Evolutionary conservation across 2,888 invertebrate genomes (phyloP).

Genomic region (Antheraea yamamai): DNA sequence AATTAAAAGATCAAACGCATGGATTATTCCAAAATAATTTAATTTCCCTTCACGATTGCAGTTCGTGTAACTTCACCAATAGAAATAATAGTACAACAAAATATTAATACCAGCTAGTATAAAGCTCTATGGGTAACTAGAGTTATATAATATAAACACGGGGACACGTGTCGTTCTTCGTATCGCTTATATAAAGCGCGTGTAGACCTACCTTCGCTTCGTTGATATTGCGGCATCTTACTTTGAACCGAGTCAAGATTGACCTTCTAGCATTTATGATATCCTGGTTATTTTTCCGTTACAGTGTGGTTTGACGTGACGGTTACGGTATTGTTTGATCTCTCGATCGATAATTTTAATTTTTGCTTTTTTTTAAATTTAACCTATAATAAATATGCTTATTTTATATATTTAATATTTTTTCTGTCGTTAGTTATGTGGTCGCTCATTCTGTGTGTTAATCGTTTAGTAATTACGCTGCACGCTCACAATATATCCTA

Average conservation of each 20-base stretch:
- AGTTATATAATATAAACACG: conserved; percentile 65
- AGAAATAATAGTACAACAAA: conserved; percentile 31
- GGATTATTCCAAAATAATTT: background rate
- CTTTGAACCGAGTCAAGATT: conserved; percentile 17
- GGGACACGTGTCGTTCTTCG: conserved; percentile 57
- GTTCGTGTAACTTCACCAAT: conserved; percentile 26
- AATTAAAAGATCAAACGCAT: background rate
- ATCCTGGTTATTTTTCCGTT: conserved; percentile 27
- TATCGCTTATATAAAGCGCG: conserved; percentile 50
- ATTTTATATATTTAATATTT: no score
- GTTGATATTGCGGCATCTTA: conserved; percentile 20
- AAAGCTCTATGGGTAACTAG: conserved; percentile 37
- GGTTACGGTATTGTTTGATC: background rate
- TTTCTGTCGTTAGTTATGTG: background rate
- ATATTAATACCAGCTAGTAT: conserved; percentile 19
- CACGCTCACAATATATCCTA: background rate
- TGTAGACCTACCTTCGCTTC: conserved; percentile 38
- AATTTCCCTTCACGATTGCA: background rate
- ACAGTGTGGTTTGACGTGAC: background rate
- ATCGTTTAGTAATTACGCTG: background rate
- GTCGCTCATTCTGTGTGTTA: background rate
- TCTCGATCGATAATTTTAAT: background rate
- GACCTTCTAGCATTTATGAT: conserved; percentile 30
- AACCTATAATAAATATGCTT: no score
- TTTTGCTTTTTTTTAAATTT: no score